Base-by-base conservation (phyloP, 1,140 invertebrate species). In the Branchinecta lynchi region DNA sequence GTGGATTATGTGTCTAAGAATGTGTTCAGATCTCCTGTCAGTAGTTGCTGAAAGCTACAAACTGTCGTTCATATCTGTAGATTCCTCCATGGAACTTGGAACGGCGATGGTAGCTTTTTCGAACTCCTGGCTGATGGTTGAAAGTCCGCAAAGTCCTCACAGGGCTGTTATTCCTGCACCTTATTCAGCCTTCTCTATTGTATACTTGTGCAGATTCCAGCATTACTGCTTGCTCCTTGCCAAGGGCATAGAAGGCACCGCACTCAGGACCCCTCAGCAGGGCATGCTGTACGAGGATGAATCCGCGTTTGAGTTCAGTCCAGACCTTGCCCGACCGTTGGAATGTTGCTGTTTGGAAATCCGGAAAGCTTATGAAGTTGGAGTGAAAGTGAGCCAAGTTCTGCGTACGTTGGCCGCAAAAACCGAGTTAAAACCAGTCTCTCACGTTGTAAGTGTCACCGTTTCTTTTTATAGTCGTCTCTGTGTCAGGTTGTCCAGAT, bases 191-290 rank as follows among this genome's bases (percentile, higher is more conserved):
- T 32, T 32, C 32, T 3, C 20, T 68, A 44, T 74, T 32, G 1
- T 32, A 5, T 32, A n/a, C 32, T 32, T 32, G 2, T 32, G 44
- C 73, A 89, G 87, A 72, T 81, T 89, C 43, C 88, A 91, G 76
- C 87, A 92, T 79, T 84, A 87, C 71, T 90, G 88, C 76, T 79
- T 84, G 15, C 78, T 91, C 43, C 78, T 92, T 71, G 86, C 87
- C 1, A 83, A 88, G 66, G 88, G 87, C 70, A 84, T 92, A 32
- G 89, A 92, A 76, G 82, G 84, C 44, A 80, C 89, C 69, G 76
- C 80, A 17, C 75, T 80, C 60, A 76, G 76, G 45, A 80, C 76
- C 70, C 77, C 80, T 74, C 80, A 82, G 71, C 73, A 72, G 66
- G 75, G 69, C 32, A 72, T 68, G 12, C 72, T 73, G 21, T 72